phyloP scores from a whole-genome alignment of 2,888 invertebrate species.

The Invenusta paracnida region DNA sequence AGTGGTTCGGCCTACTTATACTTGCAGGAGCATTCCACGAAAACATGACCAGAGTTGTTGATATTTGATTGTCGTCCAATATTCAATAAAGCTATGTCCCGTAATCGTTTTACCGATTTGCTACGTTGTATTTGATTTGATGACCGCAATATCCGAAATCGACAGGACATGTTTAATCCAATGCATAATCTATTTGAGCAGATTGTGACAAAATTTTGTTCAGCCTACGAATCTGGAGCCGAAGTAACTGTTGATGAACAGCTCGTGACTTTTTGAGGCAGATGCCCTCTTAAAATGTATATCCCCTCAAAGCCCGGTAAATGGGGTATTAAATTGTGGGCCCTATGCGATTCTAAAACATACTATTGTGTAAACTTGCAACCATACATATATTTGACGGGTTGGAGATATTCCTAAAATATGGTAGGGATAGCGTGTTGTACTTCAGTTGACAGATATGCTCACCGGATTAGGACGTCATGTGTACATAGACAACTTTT shows the following conservation, averaged over 20 bases:
- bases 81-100: background rate
- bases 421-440: background rate
- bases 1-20: background rate
- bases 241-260: background rate
- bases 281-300: background rate
- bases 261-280: background rate
- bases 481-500: constrained; percentile 2
- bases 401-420: constrained; percentile 2
- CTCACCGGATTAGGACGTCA: constrained; percentile 19
- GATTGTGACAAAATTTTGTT: background rate
- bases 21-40: background rate
- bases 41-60: background rate
- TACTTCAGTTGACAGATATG: constrained; percentile 1
- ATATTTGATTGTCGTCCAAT: background rate
- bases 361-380: constrained; percentile 3
- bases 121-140: background rate
- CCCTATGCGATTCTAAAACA: constrained; percentile 10
- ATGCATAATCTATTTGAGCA: background rate
- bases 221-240: background rate
- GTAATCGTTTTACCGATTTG: background rate
- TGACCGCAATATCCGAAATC: background rate
- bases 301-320: background rate
- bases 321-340: background rate
- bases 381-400: background rate
- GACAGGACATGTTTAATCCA: background rate